Conservation (phyloP, 1,140 invertebrate genomes). For the Adelges cooleyi region DNA sequence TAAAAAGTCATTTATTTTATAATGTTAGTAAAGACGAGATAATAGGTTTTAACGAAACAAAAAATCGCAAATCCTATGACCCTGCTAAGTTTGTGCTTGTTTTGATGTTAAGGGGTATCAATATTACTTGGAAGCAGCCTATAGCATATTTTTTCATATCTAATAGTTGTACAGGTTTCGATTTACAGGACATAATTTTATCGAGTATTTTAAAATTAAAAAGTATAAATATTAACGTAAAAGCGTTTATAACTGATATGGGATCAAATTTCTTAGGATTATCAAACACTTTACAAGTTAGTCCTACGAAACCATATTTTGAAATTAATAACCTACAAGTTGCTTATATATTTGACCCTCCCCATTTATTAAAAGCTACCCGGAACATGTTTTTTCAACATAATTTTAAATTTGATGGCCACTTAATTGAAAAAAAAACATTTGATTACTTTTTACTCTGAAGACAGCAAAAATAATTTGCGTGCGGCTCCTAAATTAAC, state of each 20-base stretch:
- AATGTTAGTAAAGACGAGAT: neutral
- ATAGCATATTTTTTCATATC: neutral
- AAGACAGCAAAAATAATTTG: neutral
- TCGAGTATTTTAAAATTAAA: neutral
- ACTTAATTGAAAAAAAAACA: neutral
- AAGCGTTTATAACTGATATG: no score
- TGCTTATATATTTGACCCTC: neutral
- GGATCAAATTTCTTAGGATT: no score
- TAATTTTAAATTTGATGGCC: neutral
- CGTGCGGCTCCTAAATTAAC: neutral
- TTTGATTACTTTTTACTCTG: neutral
- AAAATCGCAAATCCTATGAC: neutral
- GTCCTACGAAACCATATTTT: no score
- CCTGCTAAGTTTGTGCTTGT: neutral
- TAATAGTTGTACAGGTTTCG: neutral
- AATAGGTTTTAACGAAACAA: neutral
- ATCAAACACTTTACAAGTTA: no score
- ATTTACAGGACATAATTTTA: neutral
- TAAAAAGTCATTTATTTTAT: constrained; percentile 1
- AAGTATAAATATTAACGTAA: neutral
- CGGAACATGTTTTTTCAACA: neutral
- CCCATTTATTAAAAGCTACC: neutral
- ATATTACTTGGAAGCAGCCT: neutral
- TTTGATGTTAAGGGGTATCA: neutral
- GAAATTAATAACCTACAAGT: neutral